A percentile compares a stretch with the other conserved stretches of the same genome.
Evolutionary conservation across 2,797 vertebrate species (phyloP).

Genomic region (Microcaecilia unicolor): DNA sequence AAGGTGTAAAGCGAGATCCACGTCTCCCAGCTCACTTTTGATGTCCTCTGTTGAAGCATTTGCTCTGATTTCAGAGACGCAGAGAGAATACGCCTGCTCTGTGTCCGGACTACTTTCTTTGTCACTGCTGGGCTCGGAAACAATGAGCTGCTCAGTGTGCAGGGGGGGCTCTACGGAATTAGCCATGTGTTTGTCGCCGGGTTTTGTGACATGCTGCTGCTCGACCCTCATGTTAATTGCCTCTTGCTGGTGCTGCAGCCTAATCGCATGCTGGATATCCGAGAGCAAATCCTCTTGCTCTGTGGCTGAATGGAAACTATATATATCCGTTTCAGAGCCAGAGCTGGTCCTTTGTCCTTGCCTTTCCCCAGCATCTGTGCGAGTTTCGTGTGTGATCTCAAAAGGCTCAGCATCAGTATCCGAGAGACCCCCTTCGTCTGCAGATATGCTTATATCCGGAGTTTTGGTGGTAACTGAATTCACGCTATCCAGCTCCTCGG

Average conservation of each 20-base stretch:
- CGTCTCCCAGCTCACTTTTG: constrained; percentile 15
- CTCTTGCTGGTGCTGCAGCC: constrained; percentile 76
- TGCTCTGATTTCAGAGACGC: constrained; percentile 8
- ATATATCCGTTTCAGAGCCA: constrained; percentile 91
- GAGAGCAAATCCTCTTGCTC: constrained; percentile 93
- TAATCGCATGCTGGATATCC: constrained; percentile 91
- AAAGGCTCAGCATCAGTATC: constrained; percentile 66
- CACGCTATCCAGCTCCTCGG: constrained; percentile 70
- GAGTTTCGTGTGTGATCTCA: constrained; percentile 43
- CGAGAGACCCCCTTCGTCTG: constrained; percentile 69
- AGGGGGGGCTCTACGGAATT: constrained; percentile 45
- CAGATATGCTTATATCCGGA: constrained; percentile 75
- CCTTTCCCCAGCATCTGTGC: constrained; percentile 44
- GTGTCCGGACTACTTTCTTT: constrained; percentile 42
- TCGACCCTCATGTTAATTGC: constrained; percentile 33
- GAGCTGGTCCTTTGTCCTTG: constrained; percentile 78
- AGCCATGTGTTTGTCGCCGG: constrained; percentile 48
- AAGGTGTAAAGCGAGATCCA: constrained; percentile 16
- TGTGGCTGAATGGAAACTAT: constrained; percentile 92
- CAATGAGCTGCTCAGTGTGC: constrained; percentile 50
- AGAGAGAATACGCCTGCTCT: neutral
- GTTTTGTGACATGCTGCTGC: constrained; percentile 34
- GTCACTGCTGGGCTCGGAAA: constrained; percentile 46
- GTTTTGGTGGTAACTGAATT: constrained; percentile 69
- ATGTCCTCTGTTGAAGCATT: neutral